These are phyloP conservation scores for Carollia perspicillata DNA, from an alignment of 2,113 vertebrate genomes.

Conservation along the genomic window DNA sequence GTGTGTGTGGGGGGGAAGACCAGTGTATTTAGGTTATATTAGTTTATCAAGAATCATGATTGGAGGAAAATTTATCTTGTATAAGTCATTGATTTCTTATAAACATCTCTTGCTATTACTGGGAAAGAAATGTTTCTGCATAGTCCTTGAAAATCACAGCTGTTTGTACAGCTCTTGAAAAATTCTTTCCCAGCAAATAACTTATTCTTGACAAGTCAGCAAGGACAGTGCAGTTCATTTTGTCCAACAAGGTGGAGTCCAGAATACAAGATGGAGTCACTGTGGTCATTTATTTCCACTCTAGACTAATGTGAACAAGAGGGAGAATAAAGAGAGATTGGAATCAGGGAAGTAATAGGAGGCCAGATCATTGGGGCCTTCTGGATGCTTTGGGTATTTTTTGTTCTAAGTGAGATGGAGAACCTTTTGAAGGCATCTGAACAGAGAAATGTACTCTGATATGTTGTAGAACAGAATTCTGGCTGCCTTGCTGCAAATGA, in stretches of 20 bases:
- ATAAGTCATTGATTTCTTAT: not conserved
- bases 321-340: no score
- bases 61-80: not conserved
- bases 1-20: not conserved
- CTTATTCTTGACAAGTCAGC: not conserved
- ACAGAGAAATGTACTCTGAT: not conserved
- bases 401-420: not conserved
- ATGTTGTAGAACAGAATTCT: not conserved
- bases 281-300: not conserved
- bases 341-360: not conserved
- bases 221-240: not conserved
- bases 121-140: not conserved
- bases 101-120: not conserved
- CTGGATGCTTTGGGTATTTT: not conserved
- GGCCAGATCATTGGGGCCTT: not conserved
- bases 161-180: not conserved
- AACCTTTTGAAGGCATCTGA: not conserved
- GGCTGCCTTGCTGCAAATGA: not conserved
- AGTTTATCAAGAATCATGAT: not conserved
- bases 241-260: not conserved
- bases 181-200: not conserved
- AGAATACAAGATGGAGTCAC: not conserved
- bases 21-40: not conserved
- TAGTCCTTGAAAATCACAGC: not conserved
- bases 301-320: not conserved